These are phyloP conservation scores for Morone saxatilis DNA, from an alignment of 2,113 vertebrate species.

Conservation along the genomic window DNA sequence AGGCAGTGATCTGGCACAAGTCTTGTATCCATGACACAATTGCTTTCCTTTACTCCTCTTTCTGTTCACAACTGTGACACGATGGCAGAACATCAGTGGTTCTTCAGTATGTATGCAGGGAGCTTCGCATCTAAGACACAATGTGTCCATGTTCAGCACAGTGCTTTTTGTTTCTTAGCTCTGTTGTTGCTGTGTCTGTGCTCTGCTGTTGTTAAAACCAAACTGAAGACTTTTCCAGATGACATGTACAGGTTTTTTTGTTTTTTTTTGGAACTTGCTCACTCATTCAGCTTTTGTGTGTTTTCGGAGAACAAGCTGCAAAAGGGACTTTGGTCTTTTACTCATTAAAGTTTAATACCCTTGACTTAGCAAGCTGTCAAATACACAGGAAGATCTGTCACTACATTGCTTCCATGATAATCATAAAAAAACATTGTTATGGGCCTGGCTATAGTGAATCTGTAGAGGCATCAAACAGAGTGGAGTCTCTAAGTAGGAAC, in stretches of 20 bases:
- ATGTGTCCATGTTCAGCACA: constrained; percentile 3
- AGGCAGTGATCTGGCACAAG: background rate
- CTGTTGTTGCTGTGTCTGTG: constrained; percentile 20
- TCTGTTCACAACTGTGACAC: constrained; percentile 10
- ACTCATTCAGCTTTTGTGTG: constrained; percentile 16
- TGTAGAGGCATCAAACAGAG: constrained; percentile 37
- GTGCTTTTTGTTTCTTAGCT: constrained; percentile 14
- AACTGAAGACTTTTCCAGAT: constrained; percentile 29
- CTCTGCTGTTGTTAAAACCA: constrained; percentile 15
- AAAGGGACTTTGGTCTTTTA: constrained; percentile 34
- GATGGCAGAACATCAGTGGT: background rate
- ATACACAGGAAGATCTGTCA: constrained; percentile 41
- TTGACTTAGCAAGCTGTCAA: constrained; percentile 52
- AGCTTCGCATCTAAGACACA: constrained; percentile 25
- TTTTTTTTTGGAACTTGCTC: constrained; percentile 7
- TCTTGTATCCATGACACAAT: background rate
- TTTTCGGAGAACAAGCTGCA: constrained; percentile 12
- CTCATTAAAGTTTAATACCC: constrained; percentile 51
- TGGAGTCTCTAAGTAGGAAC: constrained; percentile 30
- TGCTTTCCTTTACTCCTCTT: constrained; percentile 13
- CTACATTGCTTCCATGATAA: constrained; percentile 35
- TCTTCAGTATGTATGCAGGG: background rate
- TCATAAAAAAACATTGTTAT: constrained; percentile 34
- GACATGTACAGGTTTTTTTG: constrained; percentile 1
- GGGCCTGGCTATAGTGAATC: constrained; percentile 11